phyloP scores from a whole-genome alignment of 2,113 vertebrate genomes.

The Nyctereutes procyonoides region DNA sequence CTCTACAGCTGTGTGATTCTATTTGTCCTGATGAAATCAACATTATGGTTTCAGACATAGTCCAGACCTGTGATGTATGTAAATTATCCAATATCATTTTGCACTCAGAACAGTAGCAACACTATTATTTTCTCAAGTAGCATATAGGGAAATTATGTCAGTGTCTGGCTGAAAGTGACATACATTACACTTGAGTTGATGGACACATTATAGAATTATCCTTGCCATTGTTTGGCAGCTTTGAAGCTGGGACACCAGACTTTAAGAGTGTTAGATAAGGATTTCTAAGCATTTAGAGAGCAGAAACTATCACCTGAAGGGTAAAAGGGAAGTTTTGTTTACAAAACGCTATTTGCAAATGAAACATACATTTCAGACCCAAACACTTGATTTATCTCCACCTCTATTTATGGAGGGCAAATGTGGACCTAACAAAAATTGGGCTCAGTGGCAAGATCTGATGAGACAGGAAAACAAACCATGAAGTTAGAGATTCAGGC shows the following conservation, averaged over 20 bases:
- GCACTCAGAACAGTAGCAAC: not conserved
- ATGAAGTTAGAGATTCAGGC: not conserved
- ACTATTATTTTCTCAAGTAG: not conserved
- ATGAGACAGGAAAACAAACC: not conserved
- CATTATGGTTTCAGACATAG: conserved; percentile 16
- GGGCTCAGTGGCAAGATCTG: not conserved
- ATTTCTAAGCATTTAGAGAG: not conserved
- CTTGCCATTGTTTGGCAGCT: not conserved
- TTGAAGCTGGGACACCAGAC: not conserved
- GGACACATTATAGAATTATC: not conserved
- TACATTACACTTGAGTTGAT: conserved; percentile 18
- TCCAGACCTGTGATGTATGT: not conserved
- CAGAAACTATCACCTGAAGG: not conserved
- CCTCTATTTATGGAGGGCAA: not conserved
- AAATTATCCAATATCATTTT: conserved; percentile 38
- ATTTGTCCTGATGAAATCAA: conserved; percentile 18
- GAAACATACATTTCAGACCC: not conserved
- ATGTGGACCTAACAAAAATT: not conserved
- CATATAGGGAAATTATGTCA: conserved; percentile 11
- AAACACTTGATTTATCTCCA: conserved; percentile 24
- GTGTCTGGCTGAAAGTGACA: not conserved
- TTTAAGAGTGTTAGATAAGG: not conserved
- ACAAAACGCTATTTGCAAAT: not conserved
- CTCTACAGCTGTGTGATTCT: not conserved
- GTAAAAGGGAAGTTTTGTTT: conserved; percentile 21